Conservation (phyloP, 2,797 vertebrate species). For the Rhinichthys osculus region DNA sequence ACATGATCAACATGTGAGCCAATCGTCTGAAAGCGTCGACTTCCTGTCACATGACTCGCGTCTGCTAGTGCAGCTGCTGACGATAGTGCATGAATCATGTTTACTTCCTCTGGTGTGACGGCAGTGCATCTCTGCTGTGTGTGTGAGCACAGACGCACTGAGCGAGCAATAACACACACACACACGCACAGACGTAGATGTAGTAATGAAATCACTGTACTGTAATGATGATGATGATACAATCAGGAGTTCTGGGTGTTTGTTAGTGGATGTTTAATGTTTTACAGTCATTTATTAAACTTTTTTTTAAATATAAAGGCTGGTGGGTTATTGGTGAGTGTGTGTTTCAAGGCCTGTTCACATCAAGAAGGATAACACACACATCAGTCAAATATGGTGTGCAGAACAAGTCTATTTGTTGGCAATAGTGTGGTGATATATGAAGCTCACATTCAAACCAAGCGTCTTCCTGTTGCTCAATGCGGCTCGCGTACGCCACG, state of each 20-base stretch:
- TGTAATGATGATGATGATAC: conserved; percentile 56
- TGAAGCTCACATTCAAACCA: no score
- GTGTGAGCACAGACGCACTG: not conserved
- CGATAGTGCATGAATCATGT: not conserved
- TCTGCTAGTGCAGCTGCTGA: no score
- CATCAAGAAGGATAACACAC: no score
- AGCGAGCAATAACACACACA: conserved; percentile 8
- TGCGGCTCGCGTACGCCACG: no score
- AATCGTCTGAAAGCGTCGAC: no score
- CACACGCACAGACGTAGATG: not conserved
- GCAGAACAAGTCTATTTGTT: no score
- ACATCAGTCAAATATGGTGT: no score
- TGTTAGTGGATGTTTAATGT: conserved; percentile 5
- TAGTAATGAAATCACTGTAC: conserved; percentile 56
- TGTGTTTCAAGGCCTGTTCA: not conserved
- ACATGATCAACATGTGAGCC: no score
- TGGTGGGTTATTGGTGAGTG: not conserved
- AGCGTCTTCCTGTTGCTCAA: no score
- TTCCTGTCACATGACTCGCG: no score
- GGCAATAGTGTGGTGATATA: no score
- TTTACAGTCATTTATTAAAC: conserved; percentile 14
- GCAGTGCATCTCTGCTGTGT: not conserved
- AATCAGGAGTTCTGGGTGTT: conserved; percentile 7
- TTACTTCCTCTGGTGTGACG: not conserved
- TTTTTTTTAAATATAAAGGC: not conserved